Percentiles rank a stretch among this genome's conserved stretches.
Evolutionary conservation across 2,113 vertebrate genomes (phyloP).

Genomic region (Motacilla alba): DNA sequence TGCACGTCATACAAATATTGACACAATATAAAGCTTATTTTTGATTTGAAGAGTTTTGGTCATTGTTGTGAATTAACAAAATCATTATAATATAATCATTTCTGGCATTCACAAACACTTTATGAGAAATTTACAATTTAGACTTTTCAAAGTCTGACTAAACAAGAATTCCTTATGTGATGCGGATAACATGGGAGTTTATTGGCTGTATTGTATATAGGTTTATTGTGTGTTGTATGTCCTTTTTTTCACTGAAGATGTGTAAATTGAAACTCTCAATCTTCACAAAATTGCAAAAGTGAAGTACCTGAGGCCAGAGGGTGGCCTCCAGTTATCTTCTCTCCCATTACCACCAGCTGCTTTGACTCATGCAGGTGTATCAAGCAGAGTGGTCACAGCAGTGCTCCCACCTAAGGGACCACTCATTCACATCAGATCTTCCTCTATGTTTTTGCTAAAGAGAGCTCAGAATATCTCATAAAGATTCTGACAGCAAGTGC

Average conservation of each 20-base stretch:
- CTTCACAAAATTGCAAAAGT: neutral
- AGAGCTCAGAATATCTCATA: neutral
- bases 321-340: neutral
- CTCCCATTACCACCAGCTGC: neutral
- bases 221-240: neutral
- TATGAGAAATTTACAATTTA: neutral
- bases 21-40: neutral
- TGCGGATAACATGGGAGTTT: neutral
- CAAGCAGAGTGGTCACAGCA: neutral
- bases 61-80: neutral
- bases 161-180: neutral
- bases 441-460: neutral
- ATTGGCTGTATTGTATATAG: neutral
- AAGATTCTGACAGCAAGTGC: neutral
- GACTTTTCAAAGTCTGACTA: neutral
- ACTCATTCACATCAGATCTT: neutral
- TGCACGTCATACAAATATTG: neutral
- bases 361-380: neutral
- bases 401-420: neutral
- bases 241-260: neutral
- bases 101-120: neutral
- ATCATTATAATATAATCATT: neutral
- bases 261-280: neutral
- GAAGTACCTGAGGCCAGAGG: neutral
- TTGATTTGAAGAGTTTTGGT: accelerated